Percentiles rank a stretch among this genome's conserved stretches.
These are phyloP conservation scores for Parapsyche elsis DNA, from an alignment of 1,140 invertebrate species.

Conservation along the genomic window DNA sequence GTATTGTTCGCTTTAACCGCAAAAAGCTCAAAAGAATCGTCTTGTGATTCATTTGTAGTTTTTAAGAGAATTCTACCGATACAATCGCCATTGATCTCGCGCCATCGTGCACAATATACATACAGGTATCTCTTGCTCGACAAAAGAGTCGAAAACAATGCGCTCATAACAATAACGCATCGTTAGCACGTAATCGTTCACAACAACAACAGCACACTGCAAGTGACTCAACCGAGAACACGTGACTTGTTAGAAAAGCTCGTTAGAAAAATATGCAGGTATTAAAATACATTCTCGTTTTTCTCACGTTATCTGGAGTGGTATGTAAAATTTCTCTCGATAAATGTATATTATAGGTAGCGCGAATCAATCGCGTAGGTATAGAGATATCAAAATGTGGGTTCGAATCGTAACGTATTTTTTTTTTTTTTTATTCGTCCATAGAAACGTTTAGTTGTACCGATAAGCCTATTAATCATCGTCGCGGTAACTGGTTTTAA, in stretches of 20 bases:
- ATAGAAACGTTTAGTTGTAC: neutral
- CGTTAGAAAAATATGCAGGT: neutral
- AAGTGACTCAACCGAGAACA: neutral
- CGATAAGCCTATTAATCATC: constrained; percentile 14
- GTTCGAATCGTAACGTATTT: neutral
- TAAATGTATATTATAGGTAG: no score
- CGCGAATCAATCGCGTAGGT: no score
- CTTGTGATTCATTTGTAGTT: neutral
- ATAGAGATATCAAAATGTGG: no score
- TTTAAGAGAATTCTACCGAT: neutral
- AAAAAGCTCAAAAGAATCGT: neutral
- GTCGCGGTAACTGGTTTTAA: constrained; percentile 5
- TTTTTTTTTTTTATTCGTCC: neutral
- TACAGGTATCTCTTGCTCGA: neutral
- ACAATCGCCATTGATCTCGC: neutral
- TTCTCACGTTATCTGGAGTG: neutral
- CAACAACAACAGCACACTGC: neutral
- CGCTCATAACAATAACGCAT: constrained; percentile 21
- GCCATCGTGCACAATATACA: neutral
- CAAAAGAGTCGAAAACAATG: constrained; percentile 24
- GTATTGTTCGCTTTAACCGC: no score
- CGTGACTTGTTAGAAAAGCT: constrained; percentile 4
- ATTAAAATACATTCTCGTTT: neutral
- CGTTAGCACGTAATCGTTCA: constrained; percentile 28
- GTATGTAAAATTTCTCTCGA: no score